Conservation (phyloP, 2,113 vertebrate genomes). For the Alectura lathami region DNA sequence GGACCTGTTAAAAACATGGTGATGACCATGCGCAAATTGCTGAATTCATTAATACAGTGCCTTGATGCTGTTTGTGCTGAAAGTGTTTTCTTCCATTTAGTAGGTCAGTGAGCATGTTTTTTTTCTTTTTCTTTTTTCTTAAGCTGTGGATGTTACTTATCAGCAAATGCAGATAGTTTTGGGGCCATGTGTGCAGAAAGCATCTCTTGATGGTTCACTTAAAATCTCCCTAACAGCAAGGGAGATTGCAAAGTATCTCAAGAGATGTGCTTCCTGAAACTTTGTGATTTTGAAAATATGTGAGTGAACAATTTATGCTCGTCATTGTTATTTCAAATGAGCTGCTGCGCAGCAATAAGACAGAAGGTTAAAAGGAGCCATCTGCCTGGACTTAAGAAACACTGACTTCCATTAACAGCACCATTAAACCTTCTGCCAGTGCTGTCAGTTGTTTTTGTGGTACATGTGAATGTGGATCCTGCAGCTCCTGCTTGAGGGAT, state of each 20-base stretch:
- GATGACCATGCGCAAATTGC: background rate
- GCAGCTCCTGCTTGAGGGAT: background rate
- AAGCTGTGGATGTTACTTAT: background rate
- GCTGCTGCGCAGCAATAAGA: background rate
- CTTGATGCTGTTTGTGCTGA: background rate
- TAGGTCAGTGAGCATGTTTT: background rate
- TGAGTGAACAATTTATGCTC: background rate
- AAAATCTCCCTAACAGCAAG: background rate
- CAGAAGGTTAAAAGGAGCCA: background rate
- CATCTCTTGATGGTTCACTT: background rate
- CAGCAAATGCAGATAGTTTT: background rate
- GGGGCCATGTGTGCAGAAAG: background rate
- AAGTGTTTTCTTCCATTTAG: background rate
- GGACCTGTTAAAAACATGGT: background rate
- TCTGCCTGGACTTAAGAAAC: background rate
- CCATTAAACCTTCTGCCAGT: background rate
- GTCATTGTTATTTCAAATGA: background rate
- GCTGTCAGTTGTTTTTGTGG: background rate
- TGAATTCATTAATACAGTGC: background rate
- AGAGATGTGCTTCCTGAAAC: background rate
- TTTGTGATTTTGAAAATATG: background rate
- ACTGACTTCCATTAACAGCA: background rate
- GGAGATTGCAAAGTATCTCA: background rate
- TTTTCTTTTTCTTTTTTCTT: background rate
- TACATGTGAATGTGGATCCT: background rate